Evolutionary conservation across 2,888 invertebrate species (phyloP), one percentile per base, ranked within the genome.

Genomic region (Eupithecia subumbrata): DNA sequence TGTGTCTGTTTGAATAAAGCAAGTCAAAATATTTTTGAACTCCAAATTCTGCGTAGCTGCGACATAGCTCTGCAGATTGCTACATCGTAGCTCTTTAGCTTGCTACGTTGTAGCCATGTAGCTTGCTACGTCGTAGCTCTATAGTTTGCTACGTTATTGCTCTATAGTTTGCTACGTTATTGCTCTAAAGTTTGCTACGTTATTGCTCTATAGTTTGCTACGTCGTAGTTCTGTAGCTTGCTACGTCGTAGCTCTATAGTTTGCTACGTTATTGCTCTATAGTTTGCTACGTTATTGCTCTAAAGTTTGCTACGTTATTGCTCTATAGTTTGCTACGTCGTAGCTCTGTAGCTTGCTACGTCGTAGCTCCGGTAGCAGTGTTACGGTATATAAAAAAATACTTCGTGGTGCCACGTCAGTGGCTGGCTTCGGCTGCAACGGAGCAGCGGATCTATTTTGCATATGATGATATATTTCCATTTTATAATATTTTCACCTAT

Each of bases 71-170:
- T 64, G 34, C 11, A 60, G 60, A 1, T 25, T 25, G 25, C 25
- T 14, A 60, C 25, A 12, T 43, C 25, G 60, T 60, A 25, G 60
- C 60, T 25, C 60, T 25, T 2, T 60, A 25, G 56, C 22, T 25
- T 12, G 22, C 22, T 25, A 12, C 56, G 56, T 56, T 22, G 12
- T 56, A 25, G 11, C 56, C 25, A 4, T 22, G 56, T 56, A 25
- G 60, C 14, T 60, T 25, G 60, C 12, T 60, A 60, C 60, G 60
- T 60, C 60, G 22, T 60, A 60, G 60, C 60, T 25, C 56, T 25
- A 12, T 56, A 25, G 56, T 22, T 56, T 56, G 56, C 56, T 56
- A 22, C 52, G 43, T n/a, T n/a, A n/a, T n/a, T n/a, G n/a, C n/a
- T n/a, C n/a, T n/a, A n/a, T 52, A 52, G 52, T 5, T 45, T 48